These are phyloP conservation scores for Ostrea denselamellosa DNA, from an alignment of 1,140 invertebrate genomes.

Conservation along the genomic window DNA sequence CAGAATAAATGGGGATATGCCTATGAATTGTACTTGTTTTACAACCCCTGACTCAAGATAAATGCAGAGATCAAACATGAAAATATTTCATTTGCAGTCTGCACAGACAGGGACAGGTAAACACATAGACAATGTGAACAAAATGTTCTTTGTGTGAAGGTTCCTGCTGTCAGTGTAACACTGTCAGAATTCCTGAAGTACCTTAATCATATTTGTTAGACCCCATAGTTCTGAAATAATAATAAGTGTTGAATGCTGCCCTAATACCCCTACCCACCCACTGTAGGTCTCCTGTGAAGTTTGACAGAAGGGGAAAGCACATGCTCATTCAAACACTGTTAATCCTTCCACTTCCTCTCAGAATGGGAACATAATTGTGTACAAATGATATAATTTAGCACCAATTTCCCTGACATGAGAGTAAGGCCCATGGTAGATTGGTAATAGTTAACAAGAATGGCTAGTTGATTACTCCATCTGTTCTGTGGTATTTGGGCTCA, in stretches of 20 bases:
- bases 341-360: not conserved
- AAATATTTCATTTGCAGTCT: no score
- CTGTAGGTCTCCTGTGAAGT: not conserved
- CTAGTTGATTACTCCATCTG: conserved; percentile 21
- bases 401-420: conserved; percentile 15
- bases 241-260: not conserved
- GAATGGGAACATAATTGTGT: conserved; percentile 28
- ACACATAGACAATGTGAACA: no score
- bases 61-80: no score
- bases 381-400: conserved; percentile 36
- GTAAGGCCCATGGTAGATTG: conserved; percentile 3
- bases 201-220: not conserved
- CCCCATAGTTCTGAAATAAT: not conserved
- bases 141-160: no score
- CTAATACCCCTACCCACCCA: not conserved
- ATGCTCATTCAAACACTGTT: not conserved
- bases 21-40: no score
- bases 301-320: not conserved
- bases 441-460: conserved; percentile 29
- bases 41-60: no score
- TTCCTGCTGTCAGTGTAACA: not conserved
- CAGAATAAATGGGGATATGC: no score
- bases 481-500: conserved; percentile 29
- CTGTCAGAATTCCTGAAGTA: not conserved
- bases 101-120: no score